Evolutionary conservation across 2,797 vertebrate species (phyloP).

Genomic region (Pseudochromis fuscus): DNA sequence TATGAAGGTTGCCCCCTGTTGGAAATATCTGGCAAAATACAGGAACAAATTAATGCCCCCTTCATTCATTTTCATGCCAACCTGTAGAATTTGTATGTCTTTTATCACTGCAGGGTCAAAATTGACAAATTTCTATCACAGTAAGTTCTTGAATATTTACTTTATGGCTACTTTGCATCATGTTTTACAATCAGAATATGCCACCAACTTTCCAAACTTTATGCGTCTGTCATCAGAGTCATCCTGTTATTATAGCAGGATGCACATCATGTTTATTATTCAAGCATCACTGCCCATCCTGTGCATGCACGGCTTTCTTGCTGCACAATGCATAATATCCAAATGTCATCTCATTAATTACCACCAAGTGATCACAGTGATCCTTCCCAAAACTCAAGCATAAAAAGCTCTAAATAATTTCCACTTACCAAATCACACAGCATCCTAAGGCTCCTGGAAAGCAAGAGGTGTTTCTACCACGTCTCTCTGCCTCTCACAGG

Average conservation of each 20-base stretch:
- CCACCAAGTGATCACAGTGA: not conserved
- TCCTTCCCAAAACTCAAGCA: not conserved
- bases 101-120: not conserved
- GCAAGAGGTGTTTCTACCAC: constrained; percentile 48
- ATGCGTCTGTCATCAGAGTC: no score
- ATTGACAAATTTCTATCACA: not conserved
- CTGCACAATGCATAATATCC: not conserved
- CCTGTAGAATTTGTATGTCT: not conserved
- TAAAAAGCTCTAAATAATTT: not conserved
- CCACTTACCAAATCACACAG: constrained; percentile 92
- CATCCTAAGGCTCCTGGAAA: constrained; percentile 85
- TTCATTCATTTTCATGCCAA: constrained; percentile 12
- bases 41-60: not conserved
- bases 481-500: constrained; percentile 78
- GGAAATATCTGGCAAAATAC: constrained; percentile 38
- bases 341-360: not conserved
- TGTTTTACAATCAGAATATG: not conserved
- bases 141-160: no score
- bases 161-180: no score
- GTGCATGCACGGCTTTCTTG: not conserved
- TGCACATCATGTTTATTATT: no score
- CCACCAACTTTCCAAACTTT: not conserved
- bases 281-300: no score
- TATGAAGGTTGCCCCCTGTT: constrained; percentile 79
- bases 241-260: no score